phyloP scores from a whole-genome alignment of 2,888 invertebrate genomes.

The Teleogryllus oceanicus region DNA sequence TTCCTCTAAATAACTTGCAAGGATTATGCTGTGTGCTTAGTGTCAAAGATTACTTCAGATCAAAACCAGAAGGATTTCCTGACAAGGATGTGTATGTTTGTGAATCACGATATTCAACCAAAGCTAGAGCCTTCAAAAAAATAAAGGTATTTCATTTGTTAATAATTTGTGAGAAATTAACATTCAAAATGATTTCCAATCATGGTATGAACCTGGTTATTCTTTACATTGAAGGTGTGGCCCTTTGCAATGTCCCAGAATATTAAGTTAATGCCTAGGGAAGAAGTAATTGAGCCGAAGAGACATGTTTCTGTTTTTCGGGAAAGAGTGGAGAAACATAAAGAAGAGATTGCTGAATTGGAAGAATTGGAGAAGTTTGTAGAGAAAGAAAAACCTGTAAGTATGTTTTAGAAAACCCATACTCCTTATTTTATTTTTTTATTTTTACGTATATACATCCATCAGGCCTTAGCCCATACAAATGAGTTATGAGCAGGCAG shows the following conservation, averaged over 20 bases:
- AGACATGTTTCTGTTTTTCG: conserved; percentile 91
- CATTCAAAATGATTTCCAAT: not conserved
- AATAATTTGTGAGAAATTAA: too few species aligned
- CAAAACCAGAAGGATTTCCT: conserved; percentile 77
- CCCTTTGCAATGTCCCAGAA: conserved; percentile 61
- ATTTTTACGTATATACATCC: too few species aligned
- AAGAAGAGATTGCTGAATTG: conserved; percentile 80
- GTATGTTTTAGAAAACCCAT: conserved; percentile 40
- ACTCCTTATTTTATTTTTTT: conserved; percentile 26
- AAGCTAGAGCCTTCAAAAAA: conserved; percentile 85
- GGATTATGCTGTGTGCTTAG: conserved; percentile 92
- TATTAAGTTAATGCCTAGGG: conserved; percentile 63
- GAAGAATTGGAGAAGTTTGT: conserved; percentile 77
- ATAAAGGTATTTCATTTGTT: conserved; percentile 60
- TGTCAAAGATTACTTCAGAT: conserved; percentile 90
- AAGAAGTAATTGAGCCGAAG: conserved; percentile 75
- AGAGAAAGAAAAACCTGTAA: conserved; percentile 81
- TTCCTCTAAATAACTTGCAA: conserved; percentile 78
- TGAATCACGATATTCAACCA: conserved; percentile 89
- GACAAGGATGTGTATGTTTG: conserved; percentile 96
- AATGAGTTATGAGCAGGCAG: too few species aligned
- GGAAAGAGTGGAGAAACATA: conserved; percentile 84
- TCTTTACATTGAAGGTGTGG: conserved; percentile 46
- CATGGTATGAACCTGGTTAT: conserved; percentile 1
- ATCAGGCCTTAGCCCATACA: too few species aligned